Evolutionary conservation across 2,888 invertebrate genomes (phyloP), one percentile per base, ranked within the genome.

Genomic region (Chalcis sispes): DNA sequence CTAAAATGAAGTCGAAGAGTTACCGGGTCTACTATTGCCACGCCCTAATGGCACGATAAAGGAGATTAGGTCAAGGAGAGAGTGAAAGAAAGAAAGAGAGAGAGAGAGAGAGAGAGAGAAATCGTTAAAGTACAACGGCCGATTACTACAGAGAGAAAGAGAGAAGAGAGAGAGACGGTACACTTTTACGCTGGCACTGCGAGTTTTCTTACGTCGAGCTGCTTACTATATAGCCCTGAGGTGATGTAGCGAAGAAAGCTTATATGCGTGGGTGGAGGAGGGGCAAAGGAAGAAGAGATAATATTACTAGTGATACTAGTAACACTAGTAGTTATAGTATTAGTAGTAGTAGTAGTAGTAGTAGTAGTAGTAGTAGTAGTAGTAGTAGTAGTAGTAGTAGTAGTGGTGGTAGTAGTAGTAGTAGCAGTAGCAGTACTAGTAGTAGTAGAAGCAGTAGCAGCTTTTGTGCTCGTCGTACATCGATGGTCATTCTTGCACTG

Each of bases 31-130:
- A 25, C 52, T 25, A 15, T 13, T 15, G 36, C 56, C 20, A 18
- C 46, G 48, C 69, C 56, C 20, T 50, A 59, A 70, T 61, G 48
- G 59, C 25, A 8, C 50, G 70, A 70, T 70, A 61, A 70, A 70
- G 46, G 59, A 59, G 59, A 50, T 70, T 71, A 40, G 27, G 8
- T n/a, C 59, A 23, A 2, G 42, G 56, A 59, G 40, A 42, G 74
- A 56, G 42, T 32, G 59, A 54, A 42, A 62, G 64, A 61, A 23
- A 48, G 64, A 71, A 23, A 52, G 67, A 59, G 36, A 25, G 64
- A 50, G 27, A 32, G 56, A 64, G 48, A 58, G 62, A 50, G 25
- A 36, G 58, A 15, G 46, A 20, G 13, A 32, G 65, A 50, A 61
- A 69, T 50, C 48, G 42, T 46, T 58, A 69, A 64, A 69, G 20